A percentile compares a stretch with the other conserved stretches of the same genome.
Evolutionary conservation across 2,113 vertebrate species (phyloP).

Genomic region (Oophaga pumilio): DNA sequence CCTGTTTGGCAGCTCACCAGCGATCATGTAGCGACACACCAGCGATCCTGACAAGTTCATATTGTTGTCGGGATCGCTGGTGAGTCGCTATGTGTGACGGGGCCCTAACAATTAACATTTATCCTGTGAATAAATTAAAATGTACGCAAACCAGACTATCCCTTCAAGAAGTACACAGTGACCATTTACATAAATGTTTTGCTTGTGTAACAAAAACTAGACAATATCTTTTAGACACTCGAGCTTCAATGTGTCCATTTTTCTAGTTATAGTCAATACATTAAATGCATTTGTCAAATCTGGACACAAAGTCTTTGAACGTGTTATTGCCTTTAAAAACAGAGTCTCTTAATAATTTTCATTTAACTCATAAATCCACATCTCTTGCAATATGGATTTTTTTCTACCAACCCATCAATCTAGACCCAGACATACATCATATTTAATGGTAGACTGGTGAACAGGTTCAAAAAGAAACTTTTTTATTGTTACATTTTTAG

Average conservation of each 20-base stretch:
- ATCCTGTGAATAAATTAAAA: too few relatives aligned
- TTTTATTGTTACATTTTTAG: slow-evolving; percentile 34
- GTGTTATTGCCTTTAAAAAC: neutral
- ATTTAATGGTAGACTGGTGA: slow-evolving; percentile 1
- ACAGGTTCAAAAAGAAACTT: slow-evolving; percentile 12
- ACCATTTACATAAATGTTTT: too few relatives aligned
- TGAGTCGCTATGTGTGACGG: too few relatives aligned
- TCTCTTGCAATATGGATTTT: neutral
- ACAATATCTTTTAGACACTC: neutral
- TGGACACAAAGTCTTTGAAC: neutral
- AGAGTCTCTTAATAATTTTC: neutral
- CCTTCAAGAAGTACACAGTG: too few relatives aligned
- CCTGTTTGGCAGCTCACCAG: too few relatives aligned
- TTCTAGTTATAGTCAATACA: neutral
- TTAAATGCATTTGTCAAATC: neutral
- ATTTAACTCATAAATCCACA: neutral
- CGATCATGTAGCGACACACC: too few relatives aligned
- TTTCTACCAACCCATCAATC: slow-evolving; percentile 11
- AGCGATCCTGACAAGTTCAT: too few relatives aligned
- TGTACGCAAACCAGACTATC: too few relatives aligned
- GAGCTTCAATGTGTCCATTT: neutral
- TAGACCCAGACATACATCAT: neutral
- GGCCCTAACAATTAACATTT: too few relatives aligned
- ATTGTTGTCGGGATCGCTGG: too few relatives aligned
- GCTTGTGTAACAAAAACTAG: too few relatives aligned